Conservation (phyloP, 1,140 invertebrate species). For the Augochlora pura region DNA sequence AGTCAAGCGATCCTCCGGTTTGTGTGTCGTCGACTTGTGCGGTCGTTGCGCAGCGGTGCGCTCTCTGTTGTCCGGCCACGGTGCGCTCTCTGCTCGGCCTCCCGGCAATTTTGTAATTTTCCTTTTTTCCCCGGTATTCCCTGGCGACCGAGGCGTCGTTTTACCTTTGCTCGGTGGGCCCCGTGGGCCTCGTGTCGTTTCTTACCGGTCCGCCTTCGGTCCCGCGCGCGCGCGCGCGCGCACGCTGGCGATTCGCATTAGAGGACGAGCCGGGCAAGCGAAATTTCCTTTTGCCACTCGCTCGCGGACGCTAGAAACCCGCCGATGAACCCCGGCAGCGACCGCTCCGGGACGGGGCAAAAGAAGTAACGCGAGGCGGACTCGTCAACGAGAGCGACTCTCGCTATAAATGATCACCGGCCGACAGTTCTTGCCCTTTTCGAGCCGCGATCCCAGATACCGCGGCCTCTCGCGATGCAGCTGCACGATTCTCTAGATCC, state of each 20-base stretch:
- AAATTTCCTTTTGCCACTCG: too few relatives aligned
- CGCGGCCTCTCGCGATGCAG: not conserved
- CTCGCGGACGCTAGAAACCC: too few relatives aligned
- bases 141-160: constrained; percentile 8
- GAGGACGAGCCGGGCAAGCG: not conserved
- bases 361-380: constrained; percentile 13
- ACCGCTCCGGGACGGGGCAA: not conserved
- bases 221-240: too few relatives aligned
- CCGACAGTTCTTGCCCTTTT: constrained; percentile 37
- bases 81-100: not conserved
- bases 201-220: not conserved
- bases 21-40: constrained; percentile 48
- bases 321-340: constrained; percentile 6
- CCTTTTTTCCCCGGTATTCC: constrained; percentile 48
- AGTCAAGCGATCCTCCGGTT: constrained; percentile 33
- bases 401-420: constrained; percentile 47
- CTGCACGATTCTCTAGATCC: too few relatives aligned
- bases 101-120: constrained; percentile 54
- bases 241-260: constrained; percentile 5
- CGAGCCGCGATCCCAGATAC: constrained; percentile 8
- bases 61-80: not conserved
- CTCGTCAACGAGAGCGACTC: constrained; percentile 45
- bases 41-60: constrained; percentile 2
- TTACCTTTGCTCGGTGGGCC: constrained; percentile 42
- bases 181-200: not conserved